phyloP scores from a whole-genome alignment of 2,113 vertebrate genomes.

The Agelaius tricolor region DNA sequence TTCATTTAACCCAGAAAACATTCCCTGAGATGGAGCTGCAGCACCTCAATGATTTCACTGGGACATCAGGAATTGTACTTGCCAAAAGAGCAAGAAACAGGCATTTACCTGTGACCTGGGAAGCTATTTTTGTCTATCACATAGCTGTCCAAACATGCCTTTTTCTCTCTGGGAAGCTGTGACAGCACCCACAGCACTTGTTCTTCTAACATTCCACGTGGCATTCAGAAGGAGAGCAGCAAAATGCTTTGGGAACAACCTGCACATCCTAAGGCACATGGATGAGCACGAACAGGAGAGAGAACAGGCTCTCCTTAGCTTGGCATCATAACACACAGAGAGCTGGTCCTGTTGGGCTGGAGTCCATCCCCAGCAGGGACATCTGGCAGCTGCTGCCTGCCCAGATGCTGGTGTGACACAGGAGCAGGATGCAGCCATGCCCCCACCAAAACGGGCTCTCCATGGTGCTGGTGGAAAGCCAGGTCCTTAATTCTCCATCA shows the following conservation, averaged over 20 bases:
- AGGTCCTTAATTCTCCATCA: not conserved
- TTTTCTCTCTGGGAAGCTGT: not conserved
- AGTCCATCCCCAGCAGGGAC: not conserved
- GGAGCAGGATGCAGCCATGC: not conserved
- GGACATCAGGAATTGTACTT: not conserved
- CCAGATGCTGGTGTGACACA: not conserved
- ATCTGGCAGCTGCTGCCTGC: not conserved
- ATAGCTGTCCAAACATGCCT: not conserved
- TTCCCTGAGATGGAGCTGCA: fast-evolving
- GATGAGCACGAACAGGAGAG: fast-evolving
- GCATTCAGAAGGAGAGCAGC: not conserved
- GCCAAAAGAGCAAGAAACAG: not conserved
- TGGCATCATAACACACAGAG: not conserved
- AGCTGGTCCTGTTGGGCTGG: not conserved
- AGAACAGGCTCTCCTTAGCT: not conserved
- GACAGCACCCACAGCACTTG: not conserved
- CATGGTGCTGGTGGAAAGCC: not conserved
- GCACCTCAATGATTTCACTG: not conserved
- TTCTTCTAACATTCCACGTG: fast-evolving
- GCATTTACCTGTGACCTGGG: not conserved
- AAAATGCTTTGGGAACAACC: not conserved
- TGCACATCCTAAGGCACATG: not conserved
- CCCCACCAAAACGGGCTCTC: not conserved
- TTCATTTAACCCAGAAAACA: not conserved
- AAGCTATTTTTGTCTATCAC: not conserved